Evolutionary conservation across 2,113 vertebrate species (phyloP).

Genomic region (Octodon degus): DNA sequence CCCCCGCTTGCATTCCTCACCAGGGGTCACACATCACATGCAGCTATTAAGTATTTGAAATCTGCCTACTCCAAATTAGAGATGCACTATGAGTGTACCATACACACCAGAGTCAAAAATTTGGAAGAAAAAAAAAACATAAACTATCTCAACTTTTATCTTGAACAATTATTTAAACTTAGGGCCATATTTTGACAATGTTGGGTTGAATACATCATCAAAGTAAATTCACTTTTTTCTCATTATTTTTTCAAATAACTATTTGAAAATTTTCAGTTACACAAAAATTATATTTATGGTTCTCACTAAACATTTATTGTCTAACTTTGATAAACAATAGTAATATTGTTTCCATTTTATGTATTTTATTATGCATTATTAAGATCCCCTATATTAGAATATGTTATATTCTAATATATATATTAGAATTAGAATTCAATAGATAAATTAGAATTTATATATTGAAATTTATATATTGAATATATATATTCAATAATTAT

Average conservation of each 20-base stretch:
- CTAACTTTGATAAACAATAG: background rate
- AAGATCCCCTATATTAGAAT: background rate
- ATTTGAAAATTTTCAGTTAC: background rate
- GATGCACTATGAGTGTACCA: background rate
- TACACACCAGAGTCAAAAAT: background rate
- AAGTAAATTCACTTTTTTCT: background rate
- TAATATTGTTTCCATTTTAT: background rate
- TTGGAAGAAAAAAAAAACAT: background rate
- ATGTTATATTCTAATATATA: too few relatives aligned
- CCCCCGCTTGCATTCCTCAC: background rate
- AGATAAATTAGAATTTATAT: background rate
- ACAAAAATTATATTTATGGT: background rate
- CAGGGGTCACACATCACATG: background rate
- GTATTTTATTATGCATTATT: background rate
- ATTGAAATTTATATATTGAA: too few relatives aligned
- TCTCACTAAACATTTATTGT: background rate
- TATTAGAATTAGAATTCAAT: too few relatives aligned
- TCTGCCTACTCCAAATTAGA: background rate
- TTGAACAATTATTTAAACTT: background rate
- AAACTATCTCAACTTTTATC: background rate
- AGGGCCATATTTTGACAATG: background rate
- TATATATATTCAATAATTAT: too few relatives aligned
- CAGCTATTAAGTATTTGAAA: background rate
- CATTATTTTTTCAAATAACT: conserved; percentile 27
- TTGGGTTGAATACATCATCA: background rate